A percentile compares a stretch with the other conserved stretches of the same genome.
Evolutionary conservation across 2,113 vertebrate species (phyloP).

Genomic region (Heterochromis multidens): DNA sequence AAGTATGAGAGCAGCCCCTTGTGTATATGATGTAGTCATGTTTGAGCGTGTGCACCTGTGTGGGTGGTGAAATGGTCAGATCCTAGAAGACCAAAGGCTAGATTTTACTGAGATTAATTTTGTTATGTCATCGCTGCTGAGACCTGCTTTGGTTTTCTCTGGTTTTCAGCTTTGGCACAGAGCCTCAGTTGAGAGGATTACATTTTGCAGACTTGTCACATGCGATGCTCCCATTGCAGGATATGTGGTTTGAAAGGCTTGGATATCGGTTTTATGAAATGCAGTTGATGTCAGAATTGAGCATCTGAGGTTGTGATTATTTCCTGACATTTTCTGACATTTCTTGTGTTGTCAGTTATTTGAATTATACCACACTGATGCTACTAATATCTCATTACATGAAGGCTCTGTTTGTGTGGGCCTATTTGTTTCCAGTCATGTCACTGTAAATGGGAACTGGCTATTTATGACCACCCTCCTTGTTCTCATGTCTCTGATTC

Average conservation of each 20-base stretch:
- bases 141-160: no score
- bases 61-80: slow-evolving; percentile 6
- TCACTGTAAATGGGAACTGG: neutral
- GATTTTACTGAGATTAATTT: slow-evolving; percentile 52
- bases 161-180: neutral
- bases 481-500: neutral
- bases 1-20: neutral
- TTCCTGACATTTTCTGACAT: neutral
- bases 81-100: slow-evolving; percentile 8
- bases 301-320: neutral
- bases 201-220: slow-evolving; percentile 20
- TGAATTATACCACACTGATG: neutral
- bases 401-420: neutral
- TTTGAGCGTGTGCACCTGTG: neutral
- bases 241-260: neutral
- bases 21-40: neutral
- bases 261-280: neutral
- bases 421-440: neutral
- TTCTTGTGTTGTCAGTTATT: neutral
- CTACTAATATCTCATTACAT: neutral
- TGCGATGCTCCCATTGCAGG: neutral
- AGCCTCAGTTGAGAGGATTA: slow-evolving; percentile 36
- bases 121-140: slow-evolving; percentile 46
- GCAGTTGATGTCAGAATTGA: neutral
- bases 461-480: neutral